Percentiles rank a stretch among this genome's conserved stretches.
Evolutionary conservation across 2,113 vertebrate genomes (phyloP).

Genomic region (Notothenia coriiceps): DNA sequence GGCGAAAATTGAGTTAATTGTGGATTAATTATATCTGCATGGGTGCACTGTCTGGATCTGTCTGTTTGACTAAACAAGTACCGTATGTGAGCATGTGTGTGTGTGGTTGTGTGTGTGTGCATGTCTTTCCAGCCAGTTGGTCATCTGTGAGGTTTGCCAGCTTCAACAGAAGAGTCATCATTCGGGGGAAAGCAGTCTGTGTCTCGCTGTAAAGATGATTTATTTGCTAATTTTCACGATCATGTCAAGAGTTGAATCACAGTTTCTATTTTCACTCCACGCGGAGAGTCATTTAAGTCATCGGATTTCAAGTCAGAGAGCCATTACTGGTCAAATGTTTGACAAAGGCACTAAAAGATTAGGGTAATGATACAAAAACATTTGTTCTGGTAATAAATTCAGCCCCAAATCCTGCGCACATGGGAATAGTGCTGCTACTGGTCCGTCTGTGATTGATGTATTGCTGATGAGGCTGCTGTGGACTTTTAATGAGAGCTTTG

Average conservation of each 20-base stretch:
- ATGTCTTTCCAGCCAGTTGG: constrained; percentile 33
- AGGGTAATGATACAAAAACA: constrained; percentile 16
- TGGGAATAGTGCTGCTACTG: neutral
- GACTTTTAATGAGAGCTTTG: constrained; percentile 1
- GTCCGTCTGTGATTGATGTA: constrained; percentile 13
- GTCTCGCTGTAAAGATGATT: constrained; percentile 18
- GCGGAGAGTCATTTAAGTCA: neutral
- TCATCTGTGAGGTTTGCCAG: constrained; percentile 53
- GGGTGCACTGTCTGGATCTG: no score
- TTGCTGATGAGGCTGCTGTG: neutral
- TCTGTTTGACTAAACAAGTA: no score
- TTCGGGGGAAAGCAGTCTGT: neutral
- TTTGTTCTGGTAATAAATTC: neutral
- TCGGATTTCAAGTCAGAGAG: neutral
- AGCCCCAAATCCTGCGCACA: neutral
- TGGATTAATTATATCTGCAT: no score
- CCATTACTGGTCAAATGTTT: neutral
- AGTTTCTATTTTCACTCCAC: neutral
- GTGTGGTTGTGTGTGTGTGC: neutral
- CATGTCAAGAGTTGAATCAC: neutral
- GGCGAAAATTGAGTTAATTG: neutral
- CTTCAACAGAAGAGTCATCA: constrained; percentile 49
- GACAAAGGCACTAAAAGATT: neutral
- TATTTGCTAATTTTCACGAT: constrained; percentile 1
- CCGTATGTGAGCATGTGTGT: neutral